Evolutionary conservation across 2,113 vertebrate species (phyloP).

Genomic region (Trochalopteron elliotii): DNA sequence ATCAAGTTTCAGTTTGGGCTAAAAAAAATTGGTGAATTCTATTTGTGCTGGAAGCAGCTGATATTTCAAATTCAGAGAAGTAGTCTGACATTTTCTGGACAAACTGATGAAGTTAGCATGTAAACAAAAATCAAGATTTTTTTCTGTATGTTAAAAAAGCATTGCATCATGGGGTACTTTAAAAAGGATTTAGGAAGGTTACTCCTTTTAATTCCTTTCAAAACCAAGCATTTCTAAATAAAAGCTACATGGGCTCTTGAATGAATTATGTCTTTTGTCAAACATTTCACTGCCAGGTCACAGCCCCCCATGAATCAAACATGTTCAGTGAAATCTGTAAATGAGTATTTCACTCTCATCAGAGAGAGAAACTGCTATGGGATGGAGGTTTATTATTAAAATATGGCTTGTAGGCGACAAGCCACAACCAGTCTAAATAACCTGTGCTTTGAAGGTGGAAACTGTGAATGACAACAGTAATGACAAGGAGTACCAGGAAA

Average conservation of each 20-base stretch:
- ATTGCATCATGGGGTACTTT: not conserved
- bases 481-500: slow-evolving; percentile 1
- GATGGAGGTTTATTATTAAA: slow-evolving; percentile 52
- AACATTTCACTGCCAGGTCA: slow-evolving; percentile 56
- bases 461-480: slow-evolving; percentile 33
- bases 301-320: slow-evolving; percentile 24
- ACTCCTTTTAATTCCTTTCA: slow-evolving; percentile 11
- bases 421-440: slow-evolving; percentile 43
- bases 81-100: not conserved
- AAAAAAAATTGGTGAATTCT: not conserved
- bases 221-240: slow-evolving; percentile 49
- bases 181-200: slow-evolving; percentile 22
- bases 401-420: slow-evolving; percentile 54
- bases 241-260: not conserved
- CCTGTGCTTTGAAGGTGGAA: slow-evolving; percentile 36
- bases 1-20: not conserved
- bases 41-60: not conserved
- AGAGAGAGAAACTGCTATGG: not conserved
- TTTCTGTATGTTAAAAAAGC: not conserved
- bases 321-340: slow-evolving; percentile 50
- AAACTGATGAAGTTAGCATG: not conserved
- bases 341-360: slow-evolving; percentile 21
- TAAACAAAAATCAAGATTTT: not conserved
- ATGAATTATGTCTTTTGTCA: slow-evolving; percentile 58
- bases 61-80: not conserved